Conservation (phyloP, 1,140 invertebrate genomes). For the Colletes gigas region DNA sequence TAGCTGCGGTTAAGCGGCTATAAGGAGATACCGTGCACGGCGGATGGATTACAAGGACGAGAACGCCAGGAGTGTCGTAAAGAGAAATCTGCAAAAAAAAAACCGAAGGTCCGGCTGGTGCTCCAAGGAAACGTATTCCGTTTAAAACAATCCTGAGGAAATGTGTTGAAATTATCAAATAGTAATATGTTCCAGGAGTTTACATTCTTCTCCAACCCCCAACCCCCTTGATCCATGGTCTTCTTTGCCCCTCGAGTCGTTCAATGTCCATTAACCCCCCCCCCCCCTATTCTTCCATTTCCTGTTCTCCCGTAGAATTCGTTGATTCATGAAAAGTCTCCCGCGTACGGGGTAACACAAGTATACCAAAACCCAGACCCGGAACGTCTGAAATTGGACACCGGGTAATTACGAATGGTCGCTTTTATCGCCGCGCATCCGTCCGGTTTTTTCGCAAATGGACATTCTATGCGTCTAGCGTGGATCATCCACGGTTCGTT, state of each 20-base stretch:
- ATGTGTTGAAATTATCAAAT: too few relatives aligned
- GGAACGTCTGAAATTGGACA: slow-evolving; percentile 40
- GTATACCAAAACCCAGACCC: neutral
- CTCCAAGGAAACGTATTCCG: too few relatives aligned
- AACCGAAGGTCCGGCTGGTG: too few relatives aligned
- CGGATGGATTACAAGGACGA: neutral
- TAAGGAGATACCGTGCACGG: neutral
- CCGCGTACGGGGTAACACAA: neutral
- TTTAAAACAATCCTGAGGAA: too few relatives aligned
- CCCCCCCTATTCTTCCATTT: too few relatives aligned
- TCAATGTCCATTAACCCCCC: too few relatives aligned
- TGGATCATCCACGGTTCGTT: neutral
- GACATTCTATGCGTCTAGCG: slow-evolving; percentile 33
- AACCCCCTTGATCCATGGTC: too few relatives aligned
- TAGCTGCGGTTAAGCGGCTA: slow-evolving; percentile 25
- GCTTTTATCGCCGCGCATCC: slow-evolving; percentile 32
- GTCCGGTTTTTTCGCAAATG: neutral
- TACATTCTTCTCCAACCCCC: too few relatives aligned
- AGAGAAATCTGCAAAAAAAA: too few relatives aligned
- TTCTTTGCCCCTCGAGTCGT: too few relatives aligned
- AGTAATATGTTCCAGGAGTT: too few relatives aligned
- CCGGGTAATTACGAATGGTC: slow-evolving; percentile 44
- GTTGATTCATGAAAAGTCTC: too few relatives aligned
- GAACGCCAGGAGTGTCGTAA: neutral
- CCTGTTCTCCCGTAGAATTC: neutral